Conservation (phyloP, 2,888 invertebrate species). For the Hypomecis atomaria region DNA sequence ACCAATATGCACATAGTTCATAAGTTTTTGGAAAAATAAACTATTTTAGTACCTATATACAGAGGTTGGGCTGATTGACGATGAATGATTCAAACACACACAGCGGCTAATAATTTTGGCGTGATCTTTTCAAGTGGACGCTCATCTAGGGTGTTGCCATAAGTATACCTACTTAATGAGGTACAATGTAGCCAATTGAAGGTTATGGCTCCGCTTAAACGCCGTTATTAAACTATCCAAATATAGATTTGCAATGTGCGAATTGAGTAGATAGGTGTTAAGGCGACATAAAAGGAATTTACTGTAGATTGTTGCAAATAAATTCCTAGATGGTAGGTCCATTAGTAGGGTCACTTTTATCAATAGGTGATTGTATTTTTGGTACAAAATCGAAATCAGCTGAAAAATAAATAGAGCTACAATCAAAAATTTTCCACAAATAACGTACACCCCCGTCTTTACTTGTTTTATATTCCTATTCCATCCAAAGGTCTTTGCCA, state of each 20-base stretch:
- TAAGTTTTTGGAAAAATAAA: too few species aligned
- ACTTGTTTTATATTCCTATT: too few species aligned
- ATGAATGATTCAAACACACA: background rate
- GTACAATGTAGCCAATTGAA: slow-evolving; percentile 23
- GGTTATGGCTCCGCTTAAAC: slow-evolving; percentile 14
- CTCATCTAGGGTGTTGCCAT: slow-evolving; percentile 29
- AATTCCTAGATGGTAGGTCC: background rate
- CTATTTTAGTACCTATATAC: too few species aligned
- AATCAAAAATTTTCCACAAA: too few species aligned
- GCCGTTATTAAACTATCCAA: slow-evolving; percentile 22
- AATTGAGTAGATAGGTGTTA: background rate
- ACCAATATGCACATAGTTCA: too few species aligned
- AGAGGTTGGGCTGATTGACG: too few species aligned
- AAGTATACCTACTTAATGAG: slow-evolving; percentile 21
- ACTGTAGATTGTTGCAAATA: background rate
- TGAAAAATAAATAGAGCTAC: too few species aligned
- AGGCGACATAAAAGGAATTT: background rate
- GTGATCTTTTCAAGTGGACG: slow-evolving; percentile 4
- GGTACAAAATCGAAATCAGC: too few species aligned
- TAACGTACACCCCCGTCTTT: too few species aligned
- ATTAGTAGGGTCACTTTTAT: too few species aligned
- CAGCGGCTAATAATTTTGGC: background rate
- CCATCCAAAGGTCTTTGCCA: too few species aligned
- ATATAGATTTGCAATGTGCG: slow-evolving; percentile 24
- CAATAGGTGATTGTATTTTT: too few species aligned